Evolutionary conservation across 92 coral and sea anemone species (phyloP), one percentile per base, ranked within the genome.

Genomic region (Isaurus tuberculatus): DNA sequence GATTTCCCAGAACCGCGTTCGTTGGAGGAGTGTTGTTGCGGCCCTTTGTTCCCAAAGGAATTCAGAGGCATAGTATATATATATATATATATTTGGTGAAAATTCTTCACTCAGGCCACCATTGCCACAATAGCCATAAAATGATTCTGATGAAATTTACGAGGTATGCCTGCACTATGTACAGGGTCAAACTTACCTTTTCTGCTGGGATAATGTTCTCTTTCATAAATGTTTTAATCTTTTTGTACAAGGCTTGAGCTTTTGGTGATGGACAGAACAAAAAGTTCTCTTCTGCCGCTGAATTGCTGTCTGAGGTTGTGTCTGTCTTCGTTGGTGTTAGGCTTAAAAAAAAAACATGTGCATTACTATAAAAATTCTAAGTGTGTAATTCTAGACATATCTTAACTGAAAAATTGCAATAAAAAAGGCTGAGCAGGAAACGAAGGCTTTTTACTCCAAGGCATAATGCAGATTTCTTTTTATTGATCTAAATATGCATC

Each of bases 201-300:
- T 97, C 99, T 42, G 90, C 97, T 19, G 99, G 98, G 43, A 88
- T 67, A 13, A 94, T 86, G 70, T 94, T 75, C 61, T 92, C 90
- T 81, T 92, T 91, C 79, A 97, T 64, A 75, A 94, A 97, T 42
- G 69, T 80, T 72, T 90, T 94, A 72, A 95, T 85, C 73, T 91
- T 89, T 28, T 69, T 73, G 70, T 87, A 85, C 80, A 97, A 43
- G 43, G 72, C 78, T 55, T 86, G 85, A 32, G 95, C 96, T 73
- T 87, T 90, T 57, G 80, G 65, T 31, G 98, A 96, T 23, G 91
- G 88, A 22, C 86, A 78, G 73, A 92, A 92, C 84, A 90, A 84
- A 19, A 89, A 81, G 4, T 85, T 77, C 27, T 78, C 53, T 9
- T 70, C 73, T n/a, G 75, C 46, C 2, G 70, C 80, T 1, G 68